phyloP scores from a whole-genome alignment of 2,888 invertebrate genomes.

The Yponomeuta plumbellus region DNA sequence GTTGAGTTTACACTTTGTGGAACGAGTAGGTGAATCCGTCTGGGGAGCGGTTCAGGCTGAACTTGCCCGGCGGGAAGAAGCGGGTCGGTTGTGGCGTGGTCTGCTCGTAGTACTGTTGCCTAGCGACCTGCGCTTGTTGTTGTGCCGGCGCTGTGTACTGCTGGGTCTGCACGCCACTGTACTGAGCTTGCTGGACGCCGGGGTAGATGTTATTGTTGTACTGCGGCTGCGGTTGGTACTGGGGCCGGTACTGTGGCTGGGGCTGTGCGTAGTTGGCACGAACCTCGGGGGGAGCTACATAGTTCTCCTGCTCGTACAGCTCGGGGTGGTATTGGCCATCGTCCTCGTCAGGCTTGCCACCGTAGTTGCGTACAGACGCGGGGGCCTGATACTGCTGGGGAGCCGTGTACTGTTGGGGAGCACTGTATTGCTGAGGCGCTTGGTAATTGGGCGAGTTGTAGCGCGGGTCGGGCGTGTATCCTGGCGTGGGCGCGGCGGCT shows the following conservation, averaged over 20 bases:
- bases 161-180: conserved; percentile 60
- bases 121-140: conserved; percentile 30
- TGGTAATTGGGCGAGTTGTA: conserved; percentile 75
- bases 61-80: conserved; percentile 90
- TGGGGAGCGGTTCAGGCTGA: conserved; percentile 89
- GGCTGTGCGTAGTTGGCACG: conserved; percentile 33
- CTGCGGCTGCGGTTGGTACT: conserved; percentile 47
- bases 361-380: conserved; percentile 51
- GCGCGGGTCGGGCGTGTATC: conserved; percentile 71
- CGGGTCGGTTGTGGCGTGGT: conserved; percentile 83
- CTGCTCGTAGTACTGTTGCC: conserved; percentile 72
- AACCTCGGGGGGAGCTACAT: conserved; percentile 44
- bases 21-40: conserved; percentile 93
- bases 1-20: conserved; percentile 77
- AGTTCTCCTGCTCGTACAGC: conserved; percentile 65
- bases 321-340: conserved; percentile 74
- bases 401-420: conserved; percentile 53
- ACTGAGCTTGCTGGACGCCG: conserved; percentile 67
- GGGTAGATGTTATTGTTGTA: conserved; percentile 62
- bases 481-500: conserved; percentile 74
- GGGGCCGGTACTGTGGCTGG: conserved; percentile 51
- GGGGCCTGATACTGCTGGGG: conserved; percentile 53
- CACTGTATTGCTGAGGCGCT: conserved; percentile 32
- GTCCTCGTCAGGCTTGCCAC: conserved; percentile 65
- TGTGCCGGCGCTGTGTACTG: conserved; percentile 41